These are phyloP conservation scores for Epistrophe eligans DNA, from an alignment of 2,888 invertebrate genomes.

Conservation along the genomic window DNA sequence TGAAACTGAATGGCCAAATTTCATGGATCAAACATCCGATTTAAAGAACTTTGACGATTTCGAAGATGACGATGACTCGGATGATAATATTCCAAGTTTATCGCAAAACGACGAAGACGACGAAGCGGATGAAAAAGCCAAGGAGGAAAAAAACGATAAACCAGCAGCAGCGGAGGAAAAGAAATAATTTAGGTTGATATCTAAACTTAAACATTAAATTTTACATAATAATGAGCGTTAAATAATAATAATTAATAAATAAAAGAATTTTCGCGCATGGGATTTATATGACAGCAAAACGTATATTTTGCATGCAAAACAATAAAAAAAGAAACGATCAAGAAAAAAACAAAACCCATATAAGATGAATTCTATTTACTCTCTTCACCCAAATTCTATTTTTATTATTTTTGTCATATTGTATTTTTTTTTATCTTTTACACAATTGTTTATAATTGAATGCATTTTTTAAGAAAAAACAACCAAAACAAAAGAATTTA, in stretches of 20 bases:
- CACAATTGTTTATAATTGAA: slow-evolving; percentile 34
- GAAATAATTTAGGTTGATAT: slow-evolving; percentile 70
- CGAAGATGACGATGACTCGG: slow-evolving; percentile 88
- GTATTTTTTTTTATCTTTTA: slow-evolving; percentile 41
- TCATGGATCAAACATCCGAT: slow-evolving; percentile 77
- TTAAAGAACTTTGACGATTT: slow-evolving; percentile 88
- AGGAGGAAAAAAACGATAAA: slow-evolving; percentile 78
- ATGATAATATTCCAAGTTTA: slow-evolving; percentile 86
- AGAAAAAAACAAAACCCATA: slow-evolving; percentile 33
- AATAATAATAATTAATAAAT: slow-evolving; percentile 70
- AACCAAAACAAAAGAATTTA: slow-evolving; percentile 22
- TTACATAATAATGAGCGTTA: slow-evolving; percentile 74
- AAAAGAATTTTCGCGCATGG: slow-evolving; percentile 71
- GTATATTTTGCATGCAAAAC: slow-evolving; percentile 62
- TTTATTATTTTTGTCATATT: slow-evolving; percentile 28
- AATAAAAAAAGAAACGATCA: slow-evolving; percentile 46
- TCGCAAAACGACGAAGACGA: slow-evolving; percentile 82
- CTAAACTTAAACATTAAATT: slow-evolving; percentile 72
- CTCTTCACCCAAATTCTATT: slow-evolving; percentile 51
- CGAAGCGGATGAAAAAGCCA: slow-evolving; percentile 79
- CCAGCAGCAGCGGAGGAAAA: slow-evolving; percentile 57
- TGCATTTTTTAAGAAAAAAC: slow-evolving; percentile 47
- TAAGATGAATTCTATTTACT: slow-evolving; percentile 53
- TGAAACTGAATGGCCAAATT: slow-evolving; percentile 77
- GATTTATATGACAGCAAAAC: slow-evolving; percentile 59